Evolutionary conservation across 1,140 invertebrate species (phyloP).

Genomic region (Kradibia gibbosae): DNA sequence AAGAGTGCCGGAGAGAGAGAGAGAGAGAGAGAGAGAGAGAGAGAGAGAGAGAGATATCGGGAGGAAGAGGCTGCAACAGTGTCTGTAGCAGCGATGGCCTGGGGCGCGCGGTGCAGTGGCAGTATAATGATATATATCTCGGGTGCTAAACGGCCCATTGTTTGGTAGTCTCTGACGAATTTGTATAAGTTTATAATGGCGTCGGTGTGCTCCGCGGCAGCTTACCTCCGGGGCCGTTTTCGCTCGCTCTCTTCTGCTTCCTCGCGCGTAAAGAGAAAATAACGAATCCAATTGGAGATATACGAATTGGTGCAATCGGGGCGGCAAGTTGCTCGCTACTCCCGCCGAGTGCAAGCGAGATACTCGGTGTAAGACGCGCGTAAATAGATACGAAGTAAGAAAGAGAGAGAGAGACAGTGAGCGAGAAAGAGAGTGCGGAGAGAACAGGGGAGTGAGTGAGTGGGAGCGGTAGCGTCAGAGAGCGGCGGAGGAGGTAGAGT

Average conservation of each 20-base stretch:
- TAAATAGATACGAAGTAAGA: neutral
- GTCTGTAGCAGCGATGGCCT: constrained; percentile 34
- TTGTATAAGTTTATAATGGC: constrained; percentile 73
- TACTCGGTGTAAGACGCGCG: too few species aligned
- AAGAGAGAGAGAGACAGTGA: constrained; percentile 8
- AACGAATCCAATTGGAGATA: constrained; percentile 57
- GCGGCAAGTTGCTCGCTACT: neutral
- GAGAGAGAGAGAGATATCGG: neutral
- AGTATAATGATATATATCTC: constrained; percentile 71
- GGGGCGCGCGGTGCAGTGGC: constrained; percentile 52
- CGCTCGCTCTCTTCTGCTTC: constrained; percentile 51
- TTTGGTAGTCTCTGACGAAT: constrained; percentile 71
- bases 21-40: constrained; percentile 35
- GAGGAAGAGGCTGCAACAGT: constrained; percentile 38
- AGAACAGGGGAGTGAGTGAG: too few species aligned
- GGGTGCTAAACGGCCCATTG: constrained; percentile 72
- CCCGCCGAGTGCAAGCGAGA: neutral
- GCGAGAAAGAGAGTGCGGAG: neutral
- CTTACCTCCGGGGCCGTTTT: constrained; percentile 46
- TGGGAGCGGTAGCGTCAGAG: neutral
- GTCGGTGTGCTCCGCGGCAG: constrained; percentile 53
- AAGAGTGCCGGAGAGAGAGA: neutral
- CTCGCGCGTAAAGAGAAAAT: constrained; percentile 53
- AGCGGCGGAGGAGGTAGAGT: neutral
- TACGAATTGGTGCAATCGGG: constrained; percentile 48